A percentile compares a stretch with the other conserved stretches of the same genome.
Evolutionary conservation across 2,888 invertebrate species (phyloP).

Genomic region (Loripinus fragilis): DNA sequence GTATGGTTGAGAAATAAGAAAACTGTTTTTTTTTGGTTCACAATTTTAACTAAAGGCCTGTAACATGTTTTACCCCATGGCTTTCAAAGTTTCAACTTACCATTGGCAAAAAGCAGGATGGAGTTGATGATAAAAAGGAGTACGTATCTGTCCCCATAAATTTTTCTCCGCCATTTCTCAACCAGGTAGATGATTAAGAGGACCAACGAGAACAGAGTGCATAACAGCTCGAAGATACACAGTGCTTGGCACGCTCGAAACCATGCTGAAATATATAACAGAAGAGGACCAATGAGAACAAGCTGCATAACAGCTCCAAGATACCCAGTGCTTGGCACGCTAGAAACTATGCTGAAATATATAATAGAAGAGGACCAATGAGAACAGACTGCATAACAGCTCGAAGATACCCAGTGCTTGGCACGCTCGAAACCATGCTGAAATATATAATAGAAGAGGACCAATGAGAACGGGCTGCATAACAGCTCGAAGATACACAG

Average conservation of each 20-base stretch:
- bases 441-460: too few relatives aligned
- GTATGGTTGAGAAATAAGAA: too few relatives aligned
- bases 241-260: slow-evolving; percentile 71
- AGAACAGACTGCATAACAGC: too few relatives aligned
- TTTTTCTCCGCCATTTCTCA: slow-evolving; percentile 51
- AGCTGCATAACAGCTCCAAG: slow-evolving; percentile 65
- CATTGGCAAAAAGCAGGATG: slow-evolving; percentile 61
- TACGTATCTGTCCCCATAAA: slow-evolving; percentile 57
- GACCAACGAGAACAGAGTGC: slow-evolving; percentile 57
- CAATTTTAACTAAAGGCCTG: too few relatives aligned
- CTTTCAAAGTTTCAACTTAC: too few relatives aligned
- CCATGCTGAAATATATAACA: slow-evolving; percentile 70
- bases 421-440: too few relatives aligned
- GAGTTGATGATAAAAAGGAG: slow-evolving; percentile 61
- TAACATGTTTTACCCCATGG: too few relatives aligned
- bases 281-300: slow-evolving; percentile 57
- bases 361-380: too few relatives aligned
- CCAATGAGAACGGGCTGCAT: too few relatives aligned
- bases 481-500: too few relatives aligned
- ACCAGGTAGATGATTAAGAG: slow-evolving; percentile 64
- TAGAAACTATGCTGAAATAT: slow-evolving; percentile 71
- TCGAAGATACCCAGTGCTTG: too few relatives aligned
- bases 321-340: slow-evolving; percentile 68
- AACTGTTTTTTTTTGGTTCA: too few relatives aligned
- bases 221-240: slow-evolving; percentile 65